A percentile compares a stretch with the other conserved stretches of the same genome.
phyloP scores from a whole-genome alignment of 1,140 invertebrate species.

The Pemphigus obesinymphae region DNA sequence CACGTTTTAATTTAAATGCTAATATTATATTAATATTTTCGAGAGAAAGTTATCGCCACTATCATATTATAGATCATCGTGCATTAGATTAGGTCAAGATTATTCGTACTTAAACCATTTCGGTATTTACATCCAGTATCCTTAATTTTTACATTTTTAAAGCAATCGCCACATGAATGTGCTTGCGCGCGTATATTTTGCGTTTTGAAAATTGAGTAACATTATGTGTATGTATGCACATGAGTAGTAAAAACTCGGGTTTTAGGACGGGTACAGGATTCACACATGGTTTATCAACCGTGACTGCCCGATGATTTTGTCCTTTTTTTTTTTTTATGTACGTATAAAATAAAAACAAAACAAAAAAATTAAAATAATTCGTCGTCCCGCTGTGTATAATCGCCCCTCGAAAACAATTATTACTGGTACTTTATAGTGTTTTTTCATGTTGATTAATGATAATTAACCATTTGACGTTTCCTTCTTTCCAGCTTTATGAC shows the following conservation, averaged over 20 bases:
- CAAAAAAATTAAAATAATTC: not conserved
- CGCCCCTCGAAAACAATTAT: not conserved
- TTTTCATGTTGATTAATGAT: not conserved
- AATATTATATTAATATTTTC: not conserved
- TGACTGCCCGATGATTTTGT: slow-evolving; percentile 46
- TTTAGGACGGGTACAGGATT: not conserved
- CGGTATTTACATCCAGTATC: too few relatives aligned
- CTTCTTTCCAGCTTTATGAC: slow-evolving; percentile 53
- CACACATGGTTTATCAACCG: slow-evolving; percentile 40
- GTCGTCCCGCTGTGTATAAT: slow-evolving; percentile 1
- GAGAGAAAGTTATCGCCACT: not conserved
- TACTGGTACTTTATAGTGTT: not conserved
- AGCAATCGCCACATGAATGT: too few relatives aligned
- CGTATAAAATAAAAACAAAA: not conserved
- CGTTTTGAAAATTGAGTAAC: slow-evolving; percentile 30
- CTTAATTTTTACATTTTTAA: too few relatives aligned
- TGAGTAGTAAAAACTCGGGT: not conserved
- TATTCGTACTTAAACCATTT: not conserved
- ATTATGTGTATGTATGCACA: not conserved
- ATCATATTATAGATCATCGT: slow-evolving; percentile 7
- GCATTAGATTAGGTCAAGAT: slow-evolving; percentile 18
- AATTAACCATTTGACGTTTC: not conserved
- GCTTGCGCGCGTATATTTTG: not conserved
- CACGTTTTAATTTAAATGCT: not conserved
- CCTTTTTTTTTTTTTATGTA: slow-evolving; percentile 44